Evolutionary conservation across 2,113 vertebrate species (phyloP), one percentile per base, ranked within the genome.

Genomic region (Crotalus horridus): DNA sequence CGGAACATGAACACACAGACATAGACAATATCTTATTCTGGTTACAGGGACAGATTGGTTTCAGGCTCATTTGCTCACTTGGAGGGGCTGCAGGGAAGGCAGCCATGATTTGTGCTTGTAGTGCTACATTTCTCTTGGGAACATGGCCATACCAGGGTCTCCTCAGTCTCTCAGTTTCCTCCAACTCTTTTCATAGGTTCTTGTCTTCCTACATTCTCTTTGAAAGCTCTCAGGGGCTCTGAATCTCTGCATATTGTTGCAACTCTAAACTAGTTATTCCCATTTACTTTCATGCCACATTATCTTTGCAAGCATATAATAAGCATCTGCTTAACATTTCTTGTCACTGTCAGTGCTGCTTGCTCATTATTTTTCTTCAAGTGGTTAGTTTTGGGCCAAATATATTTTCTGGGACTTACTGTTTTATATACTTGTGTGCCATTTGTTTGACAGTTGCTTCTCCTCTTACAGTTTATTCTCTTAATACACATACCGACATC

Each of bases 1-100:
- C 97, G 95, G 94, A 97, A 96, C 96, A 93, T 87, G 81, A 93
- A 93, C 10, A 43, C 74, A 85, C 85, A 85, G 39, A 90, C 74
- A 88, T 95, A 94, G 92, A 94, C 95, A 92, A 93, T 93, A 94
- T 87, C 96, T 95, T 94, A 89, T 95, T 96, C 74, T 93, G 90
- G 96, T 96, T 96, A 96, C 95, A 92, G 81, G 92, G 48, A 89
- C 74, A 85, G 88, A 89, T 85, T 89, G 94, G 96, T 91, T 95
- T 86, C 93, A 0, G 24, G 88, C 94, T 95, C 43, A 2, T 64
- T 96, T 96, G 95, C 95, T 93, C 39, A 94, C 94, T 96, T 96
- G 95, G 94, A 90, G 87, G 95, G 96, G 94, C 93, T 55, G 91
- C 10, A 1, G 94, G 94, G 93, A 94, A 94, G 94, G 93, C 94